Evolutionary conservation across 2,113 vertebrate species (phyloP).

Genomic region (Tringa solitaria): DNA sequence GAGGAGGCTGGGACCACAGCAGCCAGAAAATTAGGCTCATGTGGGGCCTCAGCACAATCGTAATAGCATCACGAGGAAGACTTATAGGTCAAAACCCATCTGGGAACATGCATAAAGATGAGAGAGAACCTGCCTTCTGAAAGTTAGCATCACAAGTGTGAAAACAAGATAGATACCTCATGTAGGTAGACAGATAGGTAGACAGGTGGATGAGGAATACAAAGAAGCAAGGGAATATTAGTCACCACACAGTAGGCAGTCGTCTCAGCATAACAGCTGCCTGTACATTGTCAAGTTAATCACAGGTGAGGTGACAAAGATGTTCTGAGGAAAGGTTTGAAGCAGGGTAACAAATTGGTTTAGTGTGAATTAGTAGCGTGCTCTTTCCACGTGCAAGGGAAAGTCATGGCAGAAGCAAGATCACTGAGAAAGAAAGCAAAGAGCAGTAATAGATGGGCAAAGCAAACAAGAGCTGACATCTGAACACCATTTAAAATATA

Average conservation of each 20-base stretch:
- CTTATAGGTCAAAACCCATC: background rate
- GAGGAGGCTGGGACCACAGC: background rate
- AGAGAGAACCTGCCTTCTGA: background rate
- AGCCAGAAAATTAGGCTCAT: background rate
- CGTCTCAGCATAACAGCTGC: background rate
- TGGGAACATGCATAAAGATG: background rate
- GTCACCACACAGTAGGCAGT: background rate
- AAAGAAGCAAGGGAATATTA: background rate
- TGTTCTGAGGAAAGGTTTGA: background rate
- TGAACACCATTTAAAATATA: background rate
- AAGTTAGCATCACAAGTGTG: background rate
- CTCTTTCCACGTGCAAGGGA: background rate
- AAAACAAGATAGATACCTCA: background rate
- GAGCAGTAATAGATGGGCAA: background rate
- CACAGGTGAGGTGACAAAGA: background rate
- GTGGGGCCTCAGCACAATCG: background rate
- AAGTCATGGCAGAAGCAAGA: background rate
- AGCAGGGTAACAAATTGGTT: background rate
- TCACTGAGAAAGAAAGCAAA: background rate
- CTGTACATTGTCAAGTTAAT: background rate
- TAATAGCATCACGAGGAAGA: background rate
- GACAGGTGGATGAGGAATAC: background rate
- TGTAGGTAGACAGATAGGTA: background rate
- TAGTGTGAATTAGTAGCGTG: background rate
- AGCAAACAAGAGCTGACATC: background rate